Evolutionary conservation across 2,888 invertebrate genomes (phyloP), one percentile per base, ranked within the genome.

Genomic region (Pomacea canaliculata): DNA sequence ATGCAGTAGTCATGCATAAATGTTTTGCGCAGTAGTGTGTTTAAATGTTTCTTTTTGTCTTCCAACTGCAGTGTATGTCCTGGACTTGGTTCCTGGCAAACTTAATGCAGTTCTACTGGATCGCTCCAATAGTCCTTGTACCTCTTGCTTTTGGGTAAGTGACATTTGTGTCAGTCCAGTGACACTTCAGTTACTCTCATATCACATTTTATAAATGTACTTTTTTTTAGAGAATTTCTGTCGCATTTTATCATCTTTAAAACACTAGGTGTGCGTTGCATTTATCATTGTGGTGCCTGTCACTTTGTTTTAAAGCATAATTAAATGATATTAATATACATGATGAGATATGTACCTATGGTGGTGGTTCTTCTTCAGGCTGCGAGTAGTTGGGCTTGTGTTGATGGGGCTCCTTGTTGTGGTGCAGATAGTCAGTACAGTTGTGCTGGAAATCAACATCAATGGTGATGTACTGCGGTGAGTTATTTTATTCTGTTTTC

Each of bases 41-140:
- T 56, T 56, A 10, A 56, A 56, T 10, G 10, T 56, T 13, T 56
- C 16, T 71, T 49, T 63, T 48, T 65, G 12, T 19, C 37, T 37
- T 37, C 37, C 37, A 37, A 18, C 60, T 69, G 18, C 73, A 74
- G 74, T 74, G 74, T 62, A 74, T 74, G 74, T 74, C 74, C 9
- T 74, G 74, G 74, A 74, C 69, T 18, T 74, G 74, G 74, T 74
- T 74, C 46, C 37, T 74, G 60, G 23, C 74, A 37, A 69, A 69
- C 74, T 69, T 74, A 49, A 74, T 74, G 74, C 74, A 74, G 69
- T 74, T 74, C 62, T 74, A 74, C 69, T 74, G 74, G 74, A 16
- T 74, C 8, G 74, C 74, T 12, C 74, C 73, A 19, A 56, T 74
- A 37, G 69, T 69, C 7, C 69, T 74, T 1, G 63, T 74, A 3